phyloP scores from a whole-genome alignment of 2,888 invertebrate genomes.

The Pseudeuparius sepicola region DNA sequence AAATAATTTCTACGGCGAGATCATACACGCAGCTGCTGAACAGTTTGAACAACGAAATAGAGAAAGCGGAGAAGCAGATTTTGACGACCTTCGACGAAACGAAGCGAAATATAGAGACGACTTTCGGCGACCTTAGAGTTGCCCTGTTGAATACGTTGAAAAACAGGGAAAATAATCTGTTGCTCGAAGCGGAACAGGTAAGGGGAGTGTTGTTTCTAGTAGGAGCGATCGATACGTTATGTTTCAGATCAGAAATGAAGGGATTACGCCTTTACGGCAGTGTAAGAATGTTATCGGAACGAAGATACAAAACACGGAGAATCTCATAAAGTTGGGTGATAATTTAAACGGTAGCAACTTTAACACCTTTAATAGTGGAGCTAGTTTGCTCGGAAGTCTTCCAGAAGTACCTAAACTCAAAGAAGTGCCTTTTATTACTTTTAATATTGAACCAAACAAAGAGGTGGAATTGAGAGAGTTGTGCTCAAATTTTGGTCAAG shows the following conservation, averaged over 20 bases:
- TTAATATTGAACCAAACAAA: constrained; percentile 37
- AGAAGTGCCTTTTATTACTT: constrained; percentile 45
- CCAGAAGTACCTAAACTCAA: constrained; percentile 47
- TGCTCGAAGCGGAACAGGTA: constrained; percentile 28
- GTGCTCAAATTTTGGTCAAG: constrained; percentile 30
- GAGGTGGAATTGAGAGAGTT: constrained; percentile 27
- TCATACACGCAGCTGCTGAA: constrained; percentile 29
- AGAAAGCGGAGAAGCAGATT: constrained; percentile 31
- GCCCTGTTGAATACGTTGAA: constrained; percentile 27
- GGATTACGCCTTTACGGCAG: constrained; percentile 36
- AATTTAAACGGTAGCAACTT: constrained; percentile 21
- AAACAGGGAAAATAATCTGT: constrained; percentile 27
- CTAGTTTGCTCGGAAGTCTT: constrained; percentile 39
- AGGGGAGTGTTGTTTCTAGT: background rate
- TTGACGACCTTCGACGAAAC: constrained; percentile 31
- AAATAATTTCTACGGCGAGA: constrained; percentile 31
- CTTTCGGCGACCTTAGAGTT: constrained; percentile 29
- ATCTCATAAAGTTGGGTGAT: constrained; percentile 32
- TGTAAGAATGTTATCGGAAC: constrained; percentile 36
- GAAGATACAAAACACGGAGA: constrained; percentile 34
- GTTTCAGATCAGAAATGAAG: constrained; percentile 32
- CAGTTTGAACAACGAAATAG: constrained; percentile 28
- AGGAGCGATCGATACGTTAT: constrained; percentile 4
- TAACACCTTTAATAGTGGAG: constrained; percentile 28
- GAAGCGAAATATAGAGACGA: constrained; percentile 28